A percentile compares a stretch with the other conserved stretches of the same genome.
Evolutionary conservation across 2,888 invertebrate species (phyloP).

Genomic region (Leucophenga montana): DNA sequence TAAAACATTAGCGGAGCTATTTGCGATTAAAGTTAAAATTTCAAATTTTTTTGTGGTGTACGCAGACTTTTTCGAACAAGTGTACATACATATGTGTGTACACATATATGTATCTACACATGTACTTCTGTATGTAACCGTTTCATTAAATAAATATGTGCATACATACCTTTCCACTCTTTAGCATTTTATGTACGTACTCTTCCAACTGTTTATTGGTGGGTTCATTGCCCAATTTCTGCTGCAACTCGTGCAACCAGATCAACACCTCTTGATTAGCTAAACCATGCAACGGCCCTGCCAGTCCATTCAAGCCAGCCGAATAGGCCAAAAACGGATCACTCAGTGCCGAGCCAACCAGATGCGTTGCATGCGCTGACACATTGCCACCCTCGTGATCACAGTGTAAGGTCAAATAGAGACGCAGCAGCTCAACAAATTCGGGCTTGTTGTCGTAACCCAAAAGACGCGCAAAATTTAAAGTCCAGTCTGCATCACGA

Average conservation of each 20-base stretch:
- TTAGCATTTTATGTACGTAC: constrained; percentile 80
- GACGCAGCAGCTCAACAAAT: constrained; percentile 74
- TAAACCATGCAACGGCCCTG: constrained; percentile 87
- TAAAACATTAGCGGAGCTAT: too few relatives aligned
- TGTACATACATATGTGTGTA: too few relatives aligned
- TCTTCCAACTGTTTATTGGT: constrained; percentile 91
- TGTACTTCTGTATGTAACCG: not conserved
- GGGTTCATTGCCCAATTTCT: constrained; percentile 83
- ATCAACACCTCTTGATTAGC: constrained; percentile 91
- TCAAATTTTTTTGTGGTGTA: too few relatives aligned
- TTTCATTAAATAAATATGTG: too few relatives aligned
- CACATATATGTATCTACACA: too few relatives aligned
- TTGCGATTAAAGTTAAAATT: too few relatives aligned
- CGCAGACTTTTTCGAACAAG: too few relatives aligned
- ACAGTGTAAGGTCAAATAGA: constrained; percentile 84
- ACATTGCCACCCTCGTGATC: constrained; percentile 91
- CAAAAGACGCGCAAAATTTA: constrained; percentile 79
- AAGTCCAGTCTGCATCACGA: constrained; percentile 65
- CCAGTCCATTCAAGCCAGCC: constrained; percentile 86
- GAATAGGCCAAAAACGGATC: constrained; percentile 86
- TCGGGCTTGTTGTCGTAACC: constrained; percentile 30
- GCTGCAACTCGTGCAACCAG: constrained; percentile 89
- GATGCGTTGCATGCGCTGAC: constrained; percentile 85
- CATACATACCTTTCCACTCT: constrained; percentile 21
- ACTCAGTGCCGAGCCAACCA: constrained; percentile 86